A percentile compares a stretch with the other conserved stretches of the same genome.
Evolutionary conservation across 2,888 invertebrate species (phyloP).

Genomic region (Chrysolina oricalcia): DNA sequence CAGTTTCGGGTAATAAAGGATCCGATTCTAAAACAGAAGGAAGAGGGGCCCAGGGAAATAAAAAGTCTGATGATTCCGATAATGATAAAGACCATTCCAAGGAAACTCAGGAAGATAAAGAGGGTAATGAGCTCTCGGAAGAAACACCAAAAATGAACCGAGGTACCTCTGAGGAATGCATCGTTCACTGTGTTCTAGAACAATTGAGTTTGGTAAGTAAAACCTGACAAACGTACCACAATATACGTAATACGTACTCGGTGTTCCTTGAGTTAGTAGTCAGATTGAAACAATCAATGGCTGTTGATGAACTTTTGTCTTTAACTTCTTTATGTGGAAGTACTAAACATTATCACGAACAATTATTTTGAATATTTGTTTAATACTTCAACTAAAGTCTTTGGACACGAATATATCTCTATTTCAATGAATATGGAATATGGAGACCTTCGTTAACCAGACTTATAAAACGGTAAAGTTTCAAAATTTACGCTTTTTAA

Average conservation of each 20-base stretch:
- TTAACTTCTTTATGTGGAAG: no score
- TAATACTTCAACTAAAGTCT: no score
- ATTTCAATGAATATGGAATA: no score
- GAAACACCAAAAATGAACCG: slow-evolving; percentile 31
- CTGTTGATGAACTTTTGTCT: no score
- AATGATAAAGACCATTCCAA: background rate
- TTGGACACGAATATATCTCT: no score
- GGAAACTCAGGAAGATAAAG: background rate
- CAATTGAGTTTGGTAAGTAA: slow-evolving; percentile 79
- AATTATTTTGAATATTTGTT: no score
- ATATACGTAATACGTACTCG: background rate
- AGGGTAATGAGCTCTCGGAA: slow-evolving; percentile 10
- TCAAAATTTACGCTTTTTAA: no score
- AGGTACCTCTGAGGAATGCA: slow-evolving; percentile 70
- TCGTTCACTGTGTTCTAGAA: slow-evolving; percentile 81
- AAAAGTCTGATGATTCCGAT: background rate
- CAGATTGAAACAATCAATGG: background rate
- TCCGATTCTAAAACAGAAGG: background rate
- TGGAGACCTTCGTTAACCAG: no score
- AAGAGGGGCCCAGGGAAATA: slow-evolving; percentile 4
- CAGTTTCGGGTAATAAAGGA: background rate
- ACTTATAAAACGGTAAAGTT: no score
- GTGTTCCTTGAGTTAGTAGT: background rate
- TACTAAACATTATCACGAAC: no score
- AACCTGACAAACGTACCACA: slow-evolving; percentile 19